phyloP scores from a whole-genome alignment of 2,113 vertebrate species.

The Xenus cinereus region DNA sequence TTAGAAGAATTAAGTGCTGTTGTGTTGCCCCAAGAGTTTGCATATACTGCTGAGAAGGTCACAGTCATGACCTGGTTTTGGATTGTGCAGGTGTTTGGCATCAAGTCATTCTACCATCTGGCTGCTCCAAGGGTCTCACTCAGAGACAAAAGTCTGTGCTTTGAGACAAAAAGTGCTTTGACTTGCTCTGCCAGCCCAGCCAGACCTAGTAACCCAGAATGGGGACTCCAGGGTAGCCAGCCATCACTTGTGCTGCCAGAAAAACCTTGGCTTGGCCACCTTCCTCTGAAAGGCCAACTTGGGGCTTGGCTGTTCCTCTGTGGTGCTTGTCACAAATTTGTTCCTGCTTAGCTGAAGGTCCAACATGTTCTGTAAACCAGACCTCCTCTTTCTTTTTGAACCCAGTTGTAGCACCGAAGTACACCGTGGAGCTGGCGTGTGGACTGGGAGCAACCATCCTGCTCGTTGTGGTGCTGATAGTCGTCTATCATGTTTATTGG shows the following conservation, averaged over 20 bases:
- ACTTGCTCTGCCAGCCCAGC: not conserved
- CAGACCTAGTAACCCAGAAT: not conserved
- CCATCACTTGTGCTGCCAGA: not conserved
- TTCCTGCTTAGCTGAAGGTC: not conserved
- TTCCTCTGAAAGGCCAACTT: not conserved
- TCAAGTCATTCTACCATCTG: not conserved
- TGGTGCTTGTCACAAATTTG: not conserved
- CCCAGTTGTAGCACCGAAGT: conserved; percentile 71
- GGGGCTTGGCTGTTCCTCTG: not conserved
- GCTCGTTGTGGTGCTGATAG: conserved; percentile 83
- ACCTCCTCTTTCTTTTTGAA: not conserved
- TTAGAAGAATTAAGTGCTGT: not conserved
- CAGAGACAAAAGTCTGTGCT: not conserved
- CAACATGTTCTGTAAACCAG: not conserved
- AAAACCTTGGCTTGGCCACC: not conserved
- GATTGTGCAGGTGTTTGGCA: not conserved
- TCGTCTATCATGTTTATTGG: conserved; percentile 91
- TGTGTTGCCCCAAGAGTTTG: not conserved
- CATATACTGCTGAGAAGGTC: not conserved
- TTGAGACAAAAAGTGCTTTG: not conserved
- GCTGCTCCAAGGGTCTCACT: not conserved
- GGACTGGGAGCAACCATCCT: conserved; percentile 85
- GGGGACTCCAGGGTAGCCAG: not conserved
- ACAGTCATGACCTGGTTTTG: not conserved
- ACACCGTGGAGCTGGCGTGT: conserved; percentile 86